Conservation (phyloP, 2,113 vertebrate genomes). For the Plotosus lineatus region DNA sequence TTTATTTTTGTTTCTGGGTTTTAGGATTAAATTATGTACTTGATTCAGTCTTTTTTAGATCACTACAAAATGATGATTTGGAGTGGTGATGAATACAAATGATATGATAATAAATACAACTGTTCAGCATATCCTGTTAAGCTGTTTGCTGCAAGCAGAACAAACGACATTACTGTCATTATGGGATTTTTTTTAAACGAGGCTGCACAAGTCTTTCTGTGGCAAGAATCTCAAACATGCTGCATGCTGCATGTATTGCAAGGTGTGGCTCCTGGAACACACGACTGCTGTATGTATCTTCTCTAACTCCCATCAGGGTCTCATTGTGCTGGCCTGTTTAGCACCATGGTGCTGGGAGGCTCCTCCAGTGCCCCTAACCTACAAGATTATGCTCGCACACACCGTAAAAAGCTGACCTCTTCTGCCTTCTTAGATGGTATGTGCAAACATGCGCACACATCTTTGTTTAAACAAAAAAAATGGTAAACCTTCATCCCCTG, state of each 20-base stretch:
- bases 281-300: conserved; percentile 89
- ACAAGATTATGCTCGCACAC: conserved; percentile 92
- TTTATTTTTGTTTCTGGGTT: neutral
- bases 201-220: conserved; percentile 75
- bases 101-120: neutral
- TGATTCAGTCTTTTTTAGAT: neutral
- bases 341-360: conserved; percentile 89
- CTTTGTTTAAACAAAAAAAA: conserved; percentile 42
- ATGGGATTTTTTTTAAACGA: conserved; percentile 72
- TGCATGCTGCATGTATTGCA: conserved; percentile 89
- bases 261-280: conserved; percentile 81
- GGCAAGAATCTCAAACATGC: conserved; percentile 78
- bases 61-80: neutral
- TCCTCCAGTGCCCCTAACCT: conserved; percentile 96
- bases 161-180: conserved; percentile 73
- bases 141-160: neutral
- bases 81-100: neutral
- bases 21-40: neutral
- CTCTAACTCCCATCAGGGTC: conserved; percentile 93
- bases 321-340: conserved; percentile 93
- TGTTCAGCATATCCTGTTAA: neutral
- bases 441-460: conserved; percentile 85
- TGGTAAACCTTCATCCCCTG: conserved; percentile 57
- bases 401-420: conserved; percentile 95
- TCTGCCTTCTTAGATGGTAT: conserved; percentile 94